phyloP scores from a whole-genome alignment of 2,888 invertebrate genomes.

The Euzetes globulus region DNA sequence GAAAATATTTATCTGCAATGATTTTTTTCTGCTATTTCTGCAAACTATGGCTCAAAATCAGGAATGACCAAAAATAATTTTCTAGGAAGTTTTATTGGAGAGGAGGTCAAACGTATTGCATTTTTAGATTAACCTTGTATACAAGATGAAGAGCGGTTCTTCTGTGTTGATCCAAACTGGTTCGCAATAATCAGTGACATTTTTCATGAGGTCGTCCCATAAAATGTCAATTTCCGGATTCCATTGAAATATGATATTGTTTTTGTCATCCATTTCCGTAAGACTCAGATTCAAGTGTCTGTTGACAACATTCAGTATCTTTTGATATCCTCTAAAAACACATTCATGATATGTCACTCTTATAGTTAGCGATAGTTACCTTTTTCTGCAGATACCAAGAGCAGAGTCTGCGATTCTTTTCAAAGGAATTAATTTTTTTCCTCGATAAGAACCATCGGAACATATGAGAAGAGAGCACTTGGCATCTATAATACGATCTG shows the following conservation, averaged over 20 bases:
- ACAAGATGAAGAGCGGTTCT: constrained; percentile 53
- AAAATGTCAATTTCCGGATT: constrained; percentile 45
- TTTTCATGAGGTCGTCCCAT: constrained; percentile 49
- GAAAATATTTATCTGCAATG: no score
- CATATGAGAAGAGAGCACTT: constrained; percentile 64
- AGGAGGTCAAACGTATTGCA: no score
- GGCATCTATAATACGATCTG: constrained; percentile 84
- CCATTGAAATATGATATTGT: constrained; percentile 26
- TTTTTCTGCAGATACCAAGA: constrained; percentile 39
- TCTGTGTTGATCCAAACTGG: constrained; percentile 53
- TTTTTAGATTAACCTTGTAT: no score
- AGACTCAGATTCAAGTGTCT: constrained; percentile 60
- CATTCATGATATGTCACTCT: neutral
- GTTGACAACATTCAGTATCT: constrained; percentile 77
- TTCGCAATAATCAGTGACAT: constrained; percentile 46
- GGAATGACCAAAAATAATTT: no score
- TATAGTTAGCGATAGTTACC: neutral
- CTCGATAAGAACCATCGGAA: constrained; percentile 85
- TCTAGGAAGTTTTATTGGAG: no score
- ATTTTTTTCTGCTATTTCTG: no score
- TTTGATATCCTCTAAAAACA: constrained; percentile 43
- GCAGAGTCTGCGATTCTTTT: constrained; percentile 80
- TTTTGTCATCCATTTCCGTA: neutral
- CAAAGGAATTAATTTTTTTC: constrained; percentile 76
- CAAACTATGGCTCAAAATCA: no score